Evolutionary conservation across 2,888 invertebrate species (phyloP).

Genomic region (Apoda limacodes): DNA sequence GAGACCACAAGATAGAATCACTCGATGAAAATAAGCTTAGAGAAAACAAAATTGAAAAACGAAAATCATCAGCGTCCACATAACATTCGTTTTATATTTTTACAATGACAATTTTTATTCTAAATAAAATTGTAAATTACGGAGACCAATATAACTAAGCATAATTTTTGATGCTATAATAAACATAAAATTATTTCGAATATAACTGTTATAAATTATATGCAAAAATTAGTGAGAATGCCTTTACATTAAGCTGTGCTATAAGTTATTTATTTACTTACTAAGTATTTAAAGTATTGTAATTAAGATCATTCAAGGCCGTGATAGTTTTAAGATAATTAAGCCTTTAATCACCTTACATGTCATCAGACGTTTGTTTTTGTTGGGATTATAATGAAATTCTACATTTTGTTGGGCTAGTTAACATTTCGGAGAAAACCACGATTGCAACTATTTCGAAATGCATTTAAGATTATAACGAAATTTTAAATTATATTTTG

Average conservation of each 20-base stretch:
- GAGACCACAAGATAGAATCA: conserved; percentile 61
- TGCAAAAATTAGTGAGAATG: conserved; percentile 21
- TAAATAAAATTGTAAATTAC: conserved; percentile 13
- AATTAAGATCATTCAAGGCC: conserved; percentile 47
- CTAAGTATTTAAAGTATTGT: conserved; percentile 25
- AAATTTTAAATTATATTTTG: too few species aligned
- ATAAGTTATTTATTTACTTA: conserved; percentile 16
- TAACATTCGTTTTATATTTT: conserved; percentile 27
- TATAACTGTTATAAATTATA: conserved; percentile 2
- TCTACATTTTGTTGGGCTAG: too few species aligned
- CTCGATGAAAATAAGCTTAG: conserved; percentile 57
- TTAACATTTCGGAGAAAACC: too few species aligned
- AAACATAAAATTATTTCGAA: too few species aligned
- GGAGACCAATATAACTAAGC: conserved; percentile 45
- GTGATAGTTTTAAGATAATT: conserved; percentile 46
- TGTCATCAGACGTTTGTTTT: too few species aligned
- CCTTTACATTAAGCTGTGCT: conserved; percentile 25
- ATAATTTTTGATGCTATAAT: conserved; percentile 10
- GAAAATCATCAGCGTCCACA: conserved; percentile 63
- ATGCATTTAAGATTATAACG: too few species aligned
- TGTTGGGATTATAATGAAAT: too few species aligned
- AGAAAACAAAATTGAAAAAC: conserved; percentile 54
- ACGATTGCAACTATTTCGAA: too few species aligned
- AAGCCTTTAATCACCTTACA: too few species aligned
- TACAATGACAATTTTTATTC: conserved; percentile 12